A percentile compares a stretch with the other conserved stretches of the same genome.
phyloP scores from a whole-genome alignment of 2,113 vertebrate genomes.

The Hemichromis elongatus region DNA sequence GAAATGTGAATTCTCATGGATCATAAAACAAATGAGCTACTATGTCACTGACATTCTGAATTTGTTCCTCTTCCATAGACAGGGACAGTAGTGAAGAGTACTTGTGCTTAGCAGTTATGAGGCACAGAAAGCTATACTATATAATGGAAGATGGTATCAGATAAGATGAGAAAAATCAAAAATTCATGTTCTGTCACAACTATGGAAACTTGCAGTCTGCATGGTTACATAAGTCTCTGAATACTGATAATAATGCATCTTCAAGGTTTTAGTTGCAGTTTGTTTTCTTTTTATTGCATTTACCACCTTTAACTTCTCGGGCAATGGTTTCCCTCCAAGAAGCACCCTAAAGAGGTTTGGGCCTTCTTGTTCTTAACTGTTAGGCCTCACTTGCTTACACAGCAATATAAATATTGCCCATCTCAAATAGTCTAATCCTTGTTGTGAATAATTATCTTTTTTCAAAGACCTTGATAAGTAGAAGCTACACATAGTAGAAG shows the following conservation, averaged over 20 bases:
- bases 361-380: background rate
- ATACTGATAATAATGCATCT: too few species aligned
- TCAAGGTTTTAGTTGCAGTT: background rate
- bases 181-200: too few species aligned
- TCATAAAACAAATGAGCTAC: background rate
- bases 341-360: background rate
- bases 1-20: background rate
- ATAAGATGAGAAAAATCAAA: too few species aligned
- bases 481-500: background rate
- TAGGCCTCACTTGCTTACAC: background rate
- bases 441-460: background rate
- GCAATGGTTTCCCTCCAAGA: background rate
- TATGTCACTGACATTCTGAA: background rate
- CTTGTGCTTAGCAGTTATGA: background rate
- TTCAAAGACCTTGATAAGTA: background rate
- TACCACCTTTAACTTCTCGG: background rate
- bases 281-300: background rate
- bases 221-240: too few species aligned
- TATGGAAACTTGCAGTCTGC: too few species aligned
- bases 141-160: too few species aligned
- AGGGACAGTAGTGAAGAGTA: background rate
- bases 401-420: background rate
- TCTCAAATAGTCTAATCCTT: background rate
- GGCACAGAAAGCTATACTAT: too few species aligned
- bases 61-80: background rate